Evolutionary conservation across 2,797 vertebrate genomes (phyloP), one percentile per base, ranked within the genome.

Genomic region (Squalus acanthias): DNA sequence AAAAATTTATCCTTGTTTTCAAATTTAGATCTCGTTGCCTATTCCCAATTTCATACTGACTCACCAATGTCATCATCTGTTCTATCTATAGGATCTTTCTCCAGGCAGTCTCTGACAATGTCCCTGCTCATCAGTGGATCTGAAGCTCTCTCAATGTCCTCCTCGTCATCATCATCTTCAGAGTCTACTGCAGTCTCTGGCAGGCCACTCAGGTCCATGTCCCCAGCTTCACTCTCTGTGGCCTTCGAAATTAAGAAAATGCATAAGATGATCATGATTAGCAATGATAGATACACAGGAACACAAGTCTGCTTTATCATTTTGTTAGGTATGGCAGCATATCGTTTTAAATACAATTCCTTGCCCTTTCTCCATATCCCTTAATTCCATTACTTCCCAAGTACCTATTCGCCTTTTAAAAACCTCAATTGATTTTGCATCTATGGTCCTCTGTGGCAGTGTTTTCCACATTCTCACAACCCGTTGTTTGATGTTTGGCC

Each of bases 151-250:
- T 99, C 99, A 96, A 99, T 99, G 97, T 99, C 99, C 98, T 99
- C 99, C 97, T 99, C 99, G 50, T 99, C 99, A 0, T 99, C 99
- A 0, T 99, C 99, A 95, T 99, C 99, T 97, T 99, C 99, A 0
- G 99, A 99, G 98, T 99, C 99, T 39, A 99, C 99, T 39, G 99
- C 99, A 17, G 99, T 99, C 98, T 99, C 99, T 6, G 99, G 99
- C 97, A 99, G 98, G 96, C 99, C 99, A 96, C 99, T 99, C 97
- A 99, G 98, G 98, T 99, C 99, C 99, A 99, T 99, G 98, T 99
- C 99, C 96, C 99, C 99, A 69, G 98, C 98, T 97, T 99, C 99
- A 97, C 99, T 99, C 98, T 99, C 99, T 96, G 99, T 99, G 98
- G 99, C 99, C 99, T 99, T 96, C 26, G 2, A 76, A 57, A 57